phyloP scores from a whole-genome alignment of 35 echinoderm and acorn worm species.

The Ptychodera flava region DNA sequence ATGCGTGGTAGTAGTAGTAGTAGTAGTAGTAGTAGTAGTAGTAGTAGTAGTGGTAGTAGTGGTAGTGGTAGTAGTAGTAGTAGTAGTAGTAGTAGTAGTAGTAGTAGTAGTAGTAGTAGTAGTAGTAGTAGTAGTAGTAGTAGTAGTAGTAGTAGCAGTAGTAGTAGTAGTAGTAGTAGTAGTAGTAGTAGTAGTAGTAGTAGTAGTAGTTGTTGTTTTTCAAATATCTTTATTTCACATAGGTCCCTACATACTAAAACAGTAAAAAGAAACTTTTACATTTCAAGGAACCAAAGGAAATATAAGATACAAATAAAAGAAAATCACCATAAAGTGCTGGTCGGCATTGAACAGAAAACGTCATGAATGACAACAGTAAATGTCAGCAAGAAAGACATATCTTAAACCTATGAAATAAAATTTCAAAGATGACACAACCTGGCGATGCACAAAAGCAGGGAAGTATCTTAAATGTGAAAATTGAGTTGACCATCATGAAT shows the following conservation, averaged over 20 bases:
- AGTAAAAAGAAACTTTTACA: too few relatives aligned
- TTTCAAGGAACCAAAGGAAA: too few relatives aligned
- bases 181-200: slow-evolving; percentile 29
- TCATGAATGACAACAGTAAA: too few relatives aligned
- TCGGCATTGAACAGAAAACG: too few relatives aligned
- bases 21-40: slow-evolving; percentile 13
- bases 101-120: slow-evolving; percentile 15
- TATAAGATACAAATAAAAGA: too few relatives aligned
- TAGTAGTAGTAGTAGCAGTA: slow-evolving; percentile 15
- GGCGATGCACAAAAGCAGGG: too few relatives aligned
- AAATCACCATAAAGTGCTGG: too few relatives aligned
- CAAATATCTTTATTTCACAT: too few relatives aligned
- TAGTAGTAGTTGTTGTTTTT: slow-evolving; percentile 17
- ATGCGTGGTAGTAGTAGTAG: slow-evolving; percentile 3
- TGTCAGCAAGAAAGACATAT: background rate
- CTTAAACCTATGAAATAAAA: background rate
- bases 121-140: slow-evolving; percentile 18
- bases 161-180: slow-evolving; percentile 29
- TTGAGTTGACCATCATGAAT: too few relatives aligned
- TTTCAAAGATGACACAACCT: background rate
- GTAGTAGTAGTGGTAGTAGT: slow-evolving; percentile 18
- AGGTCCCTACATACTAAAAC: too few relatives aligned
- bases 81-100: slow-evolving; percentile 13
- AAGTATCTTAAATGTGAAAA: too few relatives aligned
- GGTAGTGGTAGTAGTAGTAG: slow-evolving; percentile 4